Percentiles rank a stretch among this genome's conserved stretches.
phyloP scores from a whole-genome alignment of 2,888 invertebrate genomes.

The Diaphora mendica region DNA sequence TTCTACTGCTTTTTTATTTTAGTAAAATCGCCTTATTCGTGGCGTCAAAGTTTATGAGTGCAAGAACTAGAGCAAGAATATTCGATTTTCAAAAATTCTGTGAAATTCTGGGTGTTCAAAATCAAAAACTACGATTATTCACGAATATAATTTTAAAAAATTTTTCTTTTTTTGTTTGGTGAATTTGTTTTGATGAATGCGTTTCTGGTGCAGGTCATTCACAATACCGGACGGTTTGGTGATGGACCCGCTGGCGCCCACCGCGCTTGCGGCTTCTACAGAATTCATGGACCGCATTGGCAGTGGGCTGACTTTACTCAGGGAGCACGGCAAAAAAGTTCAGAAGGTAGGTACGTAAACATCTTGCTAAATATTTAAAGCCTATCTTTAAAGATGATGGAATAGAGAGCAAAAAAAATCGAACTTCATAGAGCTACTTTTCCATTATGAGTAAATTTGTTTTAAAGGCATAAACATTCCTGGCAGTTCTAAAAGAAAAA shows the following conservation, averaged over 20 bases:
- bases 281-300: constrained; percentile 83
- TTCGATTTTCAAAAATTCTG: neutral
- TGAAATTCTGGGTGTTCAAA: neutral
- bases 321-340: constrained; percentile 81
- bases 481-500: neutral
- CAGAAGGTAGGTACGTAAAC: constrained; percentile 70
- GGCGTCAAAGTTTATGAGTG: neutral
- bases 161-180: neutral
- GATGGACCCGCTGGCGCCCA: constrained; percentile 81
- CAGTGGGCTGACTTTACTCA: constrained; percentile 75
- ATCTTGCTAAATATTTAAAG: neutral
- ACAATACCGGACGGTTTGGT: constrained; percentile 81
- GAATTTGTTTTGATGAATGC: constrained; percentile 9
- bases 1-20: neutral
- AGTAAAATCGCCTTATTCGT: neutral
- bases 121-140: neutral
- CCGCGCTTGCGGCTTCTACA: constrained; percentile 78
- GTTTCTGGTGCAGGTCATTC: constrained; percentile 70
- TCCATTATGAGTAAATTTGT: neutral
- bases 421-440: neutral
- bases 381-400: neutral
- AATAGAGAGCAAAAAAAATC: neutral
- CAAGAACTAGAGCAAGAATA: neutral
- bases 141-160: neutral
- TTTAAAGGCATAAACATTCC: neutral